Conservation (phyloP, 2,888 invertebrate genomes). For the Torymus texanus region DNA sequence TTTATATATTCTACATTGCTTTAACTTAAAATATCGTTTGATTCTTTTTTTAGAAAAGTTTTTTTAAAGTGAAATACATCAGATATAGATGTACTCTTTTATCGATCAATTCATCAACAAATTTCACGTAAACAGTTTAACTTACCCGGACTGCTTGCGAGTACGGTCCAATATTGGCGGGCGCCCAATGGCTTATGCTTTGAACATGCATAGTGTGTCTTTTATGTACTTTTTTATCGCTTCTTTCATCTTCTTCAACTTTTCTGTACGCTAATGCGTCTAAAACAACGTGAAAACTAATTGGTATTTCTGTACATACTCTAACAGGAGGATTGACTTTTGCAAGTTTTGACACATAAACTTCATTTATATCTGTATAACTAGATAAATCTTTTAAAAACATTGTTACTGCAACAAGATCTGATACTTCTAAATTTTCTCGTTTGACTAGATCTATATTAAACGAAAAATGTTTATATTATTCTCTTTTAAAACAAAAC, state of each 20-base stretch:
- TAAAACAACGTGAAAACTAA: constrained; percentile 85
- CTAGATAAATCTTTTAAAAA: constrained; percentile 90
- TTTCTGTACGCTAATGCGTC: constrained; percentile 83
- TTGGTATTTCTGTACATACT: constrained; percentile 89
- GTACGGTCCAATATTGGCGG: constrained; percentile 97
- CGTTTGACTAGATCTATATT: constrained; percentile 69
- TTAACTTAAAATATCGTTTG: too few relatives aligned
- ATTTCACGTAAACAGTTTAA: constrained; percentile 32
- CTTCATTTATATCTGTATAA: constrained; percentile 85
- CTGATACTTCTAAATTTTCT: constrained; percentile 73
- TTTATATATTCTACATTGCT: too few relatives aligned
- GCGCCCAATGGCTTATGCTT: constrained; percentile 98
- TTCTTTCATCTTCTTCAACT: constrained; percentile 61
- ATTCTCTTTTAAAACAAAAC: constrained; percentile 38
- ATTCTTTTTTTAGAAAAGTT: too few relatives aligned
- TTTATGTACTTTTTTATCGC: constrained; percentile 67
- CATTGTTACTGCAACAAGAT: constrained; percentile 88
- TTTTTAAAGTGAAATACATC: not conserved
- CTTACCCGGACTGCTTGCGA: constrained; percentile 92
- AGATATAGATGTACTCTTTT: not conserved
- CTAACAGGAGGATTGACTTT: constrained; percentile 90
- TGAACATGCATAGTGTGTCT: constrained; percentile 94
- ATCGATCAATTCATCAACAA: not conserved
- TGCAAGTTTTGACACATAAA: constrained; percentile 85
- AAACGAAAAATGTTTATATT: constrained; percentile 5